Evolutionary conservation across 2,113 vertebrate genomes (phyloP), one percentile per base, ranked within the genome.

Genomic region (Apaloderma vittatum): DNA sequence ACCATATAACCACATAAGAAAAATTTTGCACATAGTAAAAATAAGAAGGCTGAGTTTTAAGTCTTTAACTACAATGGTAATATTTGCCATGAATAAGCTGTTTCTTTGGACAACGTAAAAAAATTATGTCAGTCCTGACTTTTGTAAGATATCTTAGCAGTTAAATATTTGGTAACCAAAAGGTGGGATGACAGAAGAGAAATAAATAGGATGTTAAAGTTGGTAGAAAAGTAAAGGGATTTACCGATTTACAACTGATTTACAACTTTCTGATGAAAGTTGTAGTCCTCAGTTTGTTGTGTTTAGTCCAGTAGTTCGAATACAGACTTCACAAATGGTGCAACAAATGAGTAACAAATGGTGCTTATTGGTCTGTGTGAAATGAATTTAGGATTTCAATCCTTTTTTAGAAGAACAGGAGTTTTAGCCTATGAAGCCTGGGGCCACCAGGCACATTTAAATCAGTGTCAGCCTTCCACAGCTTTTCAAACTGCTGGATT

Each of bases 361-460:
- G 10, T 61, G 24, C 40, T 91, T 12, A 21, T 73, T n/a, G 46
- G 15, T 15, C 27, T 74, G 12, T 12, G 7, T 77, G 12, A 71
- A 90, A 93, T 22, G 5, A 77, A 58, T 58, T 30, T 65, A 11
- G 21, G 46, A 71, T 84, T 77, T 71, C 21, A 32, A 6, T 46
- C 16, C 15, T 11, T 76, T 86, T 65, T 59, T 36, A 52, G 63
- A 36, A 5, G 2, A 32, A 11, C 2, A 29, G 43, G 32, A 84
- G 5, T 67, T 82, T 46, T 45, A 71, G 15, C 14, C 12, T 34
- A 37, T 8, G 3, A 57, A 84, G 34, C 22, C 18, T 16, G 24
- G 7, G 17, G 3, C 32, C 43, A 51, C 6, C 0, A 1, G 8
- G 8, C 49, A 61, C 18, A 20, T 12, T 26, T 49, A 36, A 55